Conservation (phyloP, 2,113 vertebrate species). For the Garra rufa region DNA sequence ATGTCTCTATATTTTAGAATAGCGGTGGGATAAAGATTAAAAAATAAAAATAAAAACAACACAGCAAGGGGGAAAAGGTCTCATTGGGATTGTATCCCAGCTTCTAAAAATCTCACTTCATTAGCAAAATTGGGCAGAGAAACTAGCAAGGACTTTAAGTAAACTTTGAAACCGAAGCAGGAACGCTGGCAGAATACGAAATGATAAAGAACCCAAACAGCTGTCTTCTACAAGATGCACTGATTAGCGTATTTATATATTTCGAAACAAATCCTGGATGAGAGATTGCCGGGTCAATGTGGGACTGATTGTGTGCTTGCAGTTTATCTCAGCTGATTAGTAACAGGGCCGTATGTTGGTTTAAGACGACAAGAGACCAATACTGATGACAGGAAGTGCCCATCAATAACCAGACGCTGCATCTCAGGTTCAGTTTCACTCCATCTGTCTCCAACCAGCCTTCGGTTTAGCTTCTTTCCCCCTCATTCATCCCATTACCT, state of each 20-base stretch:
- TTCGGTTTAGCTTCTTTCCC: not conserved
- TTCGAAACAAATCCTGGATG: conserved; percentile 19
- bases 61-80: conserved; percentile 9
- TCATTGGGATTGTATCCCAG: conserved; percentile 52
- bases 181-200: not conserved
- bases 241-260: conserved; percentile 35
- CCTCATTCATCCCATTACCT: not conserved
- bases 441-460: conserved; percentile 44
- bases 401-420: conserved; percentile 29
- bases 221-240: conserved; percentile 17
- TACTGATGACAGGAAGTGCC: conserved; percentile 8
- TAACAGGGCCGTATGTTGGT: conserved; percentile 23
- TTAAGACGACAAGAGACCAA: not conserved
- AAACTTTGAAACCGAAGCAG: not conserved
- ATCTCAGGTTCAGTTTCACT: conserved; percentile 25
- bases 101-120: conserved; percentile 47
- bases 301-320: conserved; percentile 25
- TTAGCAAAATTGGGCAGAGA: conserved; percentile 33
- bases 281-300: conserved; percentile 30
- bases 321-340: conserved; percentile 29
- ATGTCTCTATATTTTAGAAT: conserved; percentile 20
- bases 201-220: conserved; percentile 20
- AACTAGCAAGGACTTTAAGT: conserved; percentile 19
- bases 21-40: not conserved
- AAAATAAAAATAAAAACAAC: not conserved